Evolutionary conservation across 92 coral and sea anemone species (phyloP).

Genomic region (Epizoanthus fatuus): DNA sequence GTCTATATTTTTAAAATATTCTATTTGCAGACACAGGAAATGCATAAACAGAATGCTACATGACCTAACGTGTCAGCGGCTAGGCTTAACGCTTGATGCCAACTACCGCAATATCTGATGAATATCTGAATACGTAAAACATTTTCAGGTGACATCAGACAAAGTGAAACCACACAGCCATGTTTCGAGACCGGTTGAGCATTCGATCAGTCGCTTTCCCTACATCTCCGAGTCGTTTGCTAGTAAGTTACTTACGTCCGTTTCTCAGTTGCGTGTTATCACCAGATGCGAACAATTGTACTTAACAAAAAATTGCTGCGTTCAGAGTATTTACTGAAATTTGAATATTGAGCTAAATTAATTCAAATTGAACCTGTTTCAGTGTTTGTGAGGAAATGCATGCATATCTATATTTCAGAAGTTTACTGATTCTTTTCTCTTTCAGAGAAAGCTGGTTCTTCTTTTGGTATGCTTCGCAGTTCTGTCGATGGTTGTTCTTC

Average conservation of each 20-base stretch:
- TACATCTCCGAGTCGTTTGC: background rate
- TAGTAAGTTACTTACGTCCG: background rate
- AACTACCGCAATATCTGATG: too few relatives aligned
- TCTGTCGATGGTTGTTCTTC: slow-evolving; percentile 54
- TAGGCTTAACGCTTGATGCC: too few relatives aligned
- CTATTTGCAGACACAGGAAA: too few relatives aligned
- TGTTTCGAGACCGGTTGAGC: background rate
- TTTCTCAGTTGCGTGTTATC: background rate
- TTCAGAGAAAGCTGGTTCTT: slow-evolving; percentile 70
- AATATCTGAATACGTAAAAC: too few relatives aligned
- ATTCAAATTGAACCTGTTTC: too few relatives aligned
- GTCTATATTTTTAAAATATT: too few relatives aligned
- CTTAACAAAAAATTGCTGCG: too few relatives aligned
- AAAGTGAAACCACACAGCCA: background rate
- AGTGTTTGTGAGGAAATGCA: background rate
- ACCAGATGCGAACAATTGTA: too few relatives aligned
- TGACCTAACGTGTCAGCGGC: too few relatives aligned
- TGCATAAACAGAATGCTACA: too few relatives aligned
- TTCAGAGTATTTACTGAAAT: too few relatives aligned
- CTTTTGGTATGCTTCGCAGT: slow-evolving; percentile 60
- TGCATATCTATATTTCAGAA: background rate
- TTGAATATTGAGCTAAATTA: too few relatives aligned
- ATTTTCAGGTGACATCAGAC: background rate
- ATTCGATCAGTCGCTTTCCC: background rate
- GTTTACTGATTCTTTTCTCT: background rate